Conservation (phyloP, 37 sponge, comb jelly and placozoan species). For the Axinella damicornis region DNA sequence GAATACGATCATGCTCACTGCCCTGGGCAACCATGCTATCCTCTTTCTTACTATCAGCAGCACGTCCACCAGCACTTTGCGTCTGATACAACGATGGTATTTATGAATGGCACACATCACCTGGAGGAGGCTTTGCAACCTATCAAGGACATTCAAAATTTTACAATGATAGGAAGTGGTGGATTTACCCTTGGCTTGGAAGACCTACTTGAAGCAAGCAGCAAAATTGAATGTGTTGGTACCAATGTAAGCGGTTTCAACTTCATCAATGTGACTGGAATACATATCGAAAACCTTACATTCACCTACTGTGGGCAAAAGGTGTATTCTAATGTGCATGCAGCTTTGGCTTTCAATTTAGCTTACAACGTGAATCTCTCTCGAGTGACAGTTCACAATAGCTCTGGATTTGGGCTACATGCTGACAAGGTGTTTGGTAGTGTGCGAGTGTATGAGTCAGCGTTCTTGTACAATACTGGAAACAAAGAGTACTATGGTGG, state of each 20-base stretch:
- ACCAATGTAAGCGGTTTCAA: neutral
- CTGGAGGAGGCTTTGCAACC: neutral
- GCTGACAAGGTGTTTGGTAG: neutral
- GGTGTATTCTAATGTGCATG: neutral
- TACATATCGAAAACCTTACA: neutral
- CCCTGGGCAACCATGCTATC: no score
- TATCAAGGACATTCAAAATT: neutral
- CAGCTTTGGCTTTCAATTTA: neutral
- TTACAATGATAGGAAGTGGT: no score
- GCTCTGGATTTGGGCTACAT: constrained; percentile 8
- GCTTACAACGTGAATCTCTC: neutral
- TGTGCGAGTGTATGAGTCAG: neutral
- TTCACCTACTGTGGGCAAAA: neutral
- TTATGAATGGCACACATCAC: neutral
- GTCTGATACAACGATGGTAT: neutral
- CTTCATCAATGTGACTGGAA: neutral
- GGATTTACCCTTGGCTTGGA: no score
- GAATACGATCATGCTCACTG: no score
- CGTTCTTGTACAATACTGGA: constrained; percentile 3
- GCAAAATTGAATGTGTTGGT: neutral
- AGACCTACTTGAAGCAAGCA: neutral
- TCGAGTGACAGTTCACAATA: neutral
- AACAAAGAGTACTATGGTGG: neutral
- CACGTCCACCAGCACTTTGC: neutral
- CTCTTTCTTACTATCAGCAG: no score